A percentile compares a stretch with the other conserved stretches of the same genome.
Conservation (phyloP, 2,113 vertebrate species). For the Scophthalmus maximus region DNA sequence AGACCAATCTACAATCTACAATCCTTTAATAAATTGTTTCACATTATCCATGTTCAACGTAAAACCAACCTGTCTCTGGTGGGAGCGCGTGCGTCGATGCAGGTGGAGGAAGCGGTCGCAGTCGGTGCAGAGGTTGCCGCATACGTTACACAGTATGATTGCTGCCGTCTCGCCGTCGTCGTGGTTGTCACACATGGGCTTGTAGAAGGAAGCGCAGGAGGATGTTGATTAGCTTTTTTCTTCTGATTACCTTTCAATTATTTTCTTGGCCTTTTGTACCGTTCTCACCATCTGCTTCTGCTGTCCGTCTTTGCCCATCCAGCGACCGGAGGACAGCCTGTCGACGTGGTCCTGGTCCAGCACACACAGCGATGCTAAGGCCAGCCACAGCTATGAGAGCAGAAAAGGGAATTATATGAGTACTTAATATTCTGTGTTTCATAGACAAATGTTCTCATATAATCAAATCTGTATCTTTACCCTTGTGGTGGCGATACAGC, state of each 20-base stretch:
- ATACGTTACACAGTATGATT: conserved; percentile 96
- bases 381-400: conserved; percentile 92
- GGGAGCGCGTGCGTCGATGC: conserved; percentile 96
- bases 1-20: background rate
- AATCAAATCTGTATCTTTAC: conserved; percentile 70
- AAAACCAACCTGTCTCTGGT: conserved; percentile 93
- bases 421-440: background rate
- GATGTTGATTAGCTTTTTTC: background rate
- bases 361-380: conserved; percentile 95
- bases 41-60: no score
- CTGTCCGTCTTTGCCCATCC: conserved; percentile 99
- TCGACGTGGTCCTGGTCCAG: conserved; percentile 99
- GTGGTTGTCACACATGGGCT: conserved; percentile 99
- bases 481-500: conserved; percentile 97
- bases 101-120: conserved; percentile 98
- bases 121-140: conserved; percentile 97
- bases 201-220: conserved; percentile 5
- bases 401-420: background rate
- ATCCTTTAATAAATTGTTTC: background rate
- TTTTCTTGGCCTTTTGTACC: background rate
- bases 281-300: conserved; percentile 96
- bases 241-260: background rate
- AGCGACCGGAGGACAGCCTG: conserved; percentile 95
- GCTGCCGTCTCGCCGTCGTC: conserved; percentile 98
- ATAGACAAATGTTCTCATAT: background rate